Conservation (phyloP, 2,888 invertebrate species). For the Mythimna impura region DNA sequence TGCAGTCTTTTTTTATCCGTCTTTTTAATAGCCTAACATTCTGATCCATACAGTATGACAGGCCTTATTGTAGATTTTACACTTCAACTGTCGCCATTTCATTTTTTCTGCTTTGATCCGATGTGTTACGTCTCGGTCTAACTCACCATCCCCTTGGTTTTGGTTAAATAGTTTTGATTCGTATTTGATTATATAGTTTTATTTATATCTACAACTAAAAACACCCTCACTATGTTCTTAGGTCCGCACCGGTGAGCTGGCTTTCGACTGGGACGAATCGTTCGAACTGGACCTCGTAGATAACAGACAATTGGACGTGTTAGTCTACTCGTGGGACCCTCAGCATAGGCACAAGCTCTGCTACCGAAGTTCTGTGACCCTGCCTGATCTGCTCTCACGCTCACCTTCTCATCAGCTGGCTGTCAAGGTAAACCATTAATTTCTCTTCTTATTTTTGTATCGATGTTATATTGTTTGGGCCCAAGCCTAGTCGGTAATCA, state of each 20-base stretch:
- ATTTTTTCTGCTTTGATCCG: too few relatives aligned
- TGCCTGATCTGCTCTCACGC: constrained; percentile 95
- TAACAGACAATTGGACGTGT: constrained; percentile 97
- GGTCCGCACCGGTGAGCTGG: constrained; percentile 97
- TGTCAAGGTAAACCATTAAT: constrained; percentile 92
- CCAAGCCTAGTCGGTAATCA: neutral
- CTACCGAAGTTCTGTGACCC: constrained; percentile 96
- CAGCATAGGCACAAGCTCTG: constrained; percentile 99
- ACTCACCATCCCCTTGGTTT: too few relatives aligned
- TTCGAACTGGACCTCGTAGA: constrained; percentile 99
- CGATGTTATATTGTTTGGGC: neutral
- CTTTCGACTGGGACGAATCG: constrained; percentile 99
- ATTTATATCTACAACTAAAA: neutral
- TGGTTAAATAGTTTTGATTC: too few relatives aligned
- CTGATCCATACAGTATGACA: too few relatives aligned
- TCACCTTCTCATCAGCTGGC: constrained; percentile 97
- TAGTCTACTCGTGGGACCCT: constrained; percentile 99
- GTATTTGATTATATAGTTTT: too few relatives aligned
- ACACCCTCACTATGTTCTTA: constrained; percentile 57
- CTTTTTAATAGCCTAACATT: too few relatives aligned
- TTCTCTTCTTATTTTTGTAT: neutral
- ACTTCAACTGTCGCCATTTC: too few relatives aligned
- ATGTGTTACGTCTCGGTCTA: too few relatives aligned
- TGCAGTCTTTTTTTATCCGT: too few relatives aligned
- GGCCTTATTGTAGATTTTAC: too few relatives aligned